These are phyloP conservation scores for Okapia johnstoni DNA, from an alignment of 2,113 vertebrate species.

Conservation along the genomic window DNA sequence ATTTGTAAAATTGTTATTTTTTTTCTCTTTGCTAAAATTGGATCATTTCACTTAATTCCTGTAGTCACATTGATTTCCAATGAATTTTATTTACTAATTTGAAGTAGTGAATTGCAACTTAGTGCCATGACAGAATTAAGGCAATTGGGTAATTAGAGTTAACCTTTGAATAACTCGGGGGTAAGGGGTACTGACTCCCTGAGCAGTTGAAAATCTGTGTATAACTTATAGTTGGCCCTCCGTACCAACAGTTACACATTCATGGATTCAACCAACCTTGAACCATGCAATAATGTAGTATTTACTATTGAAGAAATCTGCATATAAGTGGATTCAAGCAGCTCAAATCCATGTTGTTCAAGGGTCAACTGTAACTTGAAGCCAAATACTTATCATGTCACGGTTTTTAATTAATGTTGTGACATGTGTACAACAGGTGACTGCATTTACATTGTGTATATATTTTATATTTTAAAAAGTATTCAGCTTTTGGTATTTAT, in stretches of 20 bases:
- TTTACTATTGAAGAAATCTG: neutral
- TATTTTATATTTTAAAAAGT: neutral
- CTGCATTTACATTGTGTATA: neutral
- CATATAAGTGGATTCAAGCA: neutral
- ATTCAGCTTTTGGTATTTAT: neutral
- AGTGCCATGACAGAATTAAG: neutral
- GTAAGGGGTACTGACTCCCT: neutral
- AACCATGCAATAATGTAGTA: neutral
- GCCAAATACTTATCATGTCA: neutral
- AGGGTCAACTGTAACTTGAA: neutral
- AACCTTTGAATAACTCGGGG: neutral
- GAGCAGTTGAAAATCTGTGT: neutral
- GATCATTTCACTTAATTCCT: neutral
- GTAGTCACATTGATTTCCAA: neutral
- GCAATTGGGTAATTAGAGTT: neutral
- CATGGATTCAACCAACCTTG: neutral
- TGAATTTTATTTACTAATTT: constrained; percentile 22
- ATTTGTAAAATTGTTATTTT: neutral
- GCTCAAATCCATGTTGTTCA: neutral
- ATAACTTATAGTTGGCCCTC: neutral
- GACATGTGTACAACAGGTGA: neutral
- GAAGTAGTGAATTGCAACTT: neutral
- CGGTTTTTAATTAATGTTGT: neutral
- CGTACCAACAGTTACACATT: neutral
- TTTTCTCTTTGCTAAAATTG: neutral